Percentiles rank a stretch among this genome's conserved stretches.
Evolutionary conservation across 2,797 vertebrate genomes (phyloP).

Genomic region (Phataginus tricuspis): DNA sequence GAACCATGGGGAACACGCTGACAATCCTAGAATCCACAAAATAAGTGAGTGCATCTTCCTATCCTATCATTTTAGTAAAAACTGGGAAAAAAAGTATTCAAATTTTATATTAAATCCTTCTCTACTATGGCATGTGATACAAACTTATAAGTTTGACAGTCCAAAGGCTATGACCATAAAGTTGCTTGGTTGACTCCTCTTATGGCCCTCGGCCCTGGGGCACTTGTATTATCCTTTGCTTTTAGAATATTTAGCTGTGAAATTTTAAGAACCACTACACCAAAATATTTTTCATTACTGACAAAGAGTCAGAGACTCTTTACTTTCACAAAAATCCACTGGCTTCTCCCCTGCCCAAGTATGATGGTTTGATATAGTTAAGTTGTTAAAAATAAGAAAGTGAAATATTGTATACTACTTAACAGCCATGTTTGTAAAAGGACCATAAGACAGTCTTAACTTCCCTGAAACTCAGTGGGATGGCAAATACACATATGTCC

Average conservation of each 20-base stretch:
- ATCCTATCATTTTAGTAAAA: not conserved
- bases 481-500: not conserved
- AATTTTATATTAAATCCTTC: not conserved
- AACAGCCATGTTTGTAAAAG: not conserved
- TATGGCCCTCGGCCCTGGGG: fast-evolving
- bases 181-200: not conserved
- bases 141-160: not conserved
- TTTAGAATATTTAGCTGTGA: not conserved
- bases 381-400: not conserved
- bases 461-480: not conserved
- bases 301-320: not conserved
- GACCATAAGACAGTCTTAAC: not conserved
- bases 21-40: not conserved
- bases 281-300: not conserved
- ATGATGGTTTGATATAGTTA: not conserved
- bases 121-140: not conserved
- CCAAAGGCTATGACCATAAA: not conserved
- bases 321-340: not conserved
- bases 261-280: not conserved
- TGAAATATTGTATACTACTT: not conserved
- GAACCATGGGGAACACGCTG: not conserved
- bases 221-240: not conserved
- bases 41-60: not conserved
- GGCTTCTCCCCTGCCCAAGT: not conserved
- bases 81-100: not conserved